phyloP scores from a whole-genome alignment of 2,888 invertebrate genomes.

The Ornithoptera priamus region DNA sequence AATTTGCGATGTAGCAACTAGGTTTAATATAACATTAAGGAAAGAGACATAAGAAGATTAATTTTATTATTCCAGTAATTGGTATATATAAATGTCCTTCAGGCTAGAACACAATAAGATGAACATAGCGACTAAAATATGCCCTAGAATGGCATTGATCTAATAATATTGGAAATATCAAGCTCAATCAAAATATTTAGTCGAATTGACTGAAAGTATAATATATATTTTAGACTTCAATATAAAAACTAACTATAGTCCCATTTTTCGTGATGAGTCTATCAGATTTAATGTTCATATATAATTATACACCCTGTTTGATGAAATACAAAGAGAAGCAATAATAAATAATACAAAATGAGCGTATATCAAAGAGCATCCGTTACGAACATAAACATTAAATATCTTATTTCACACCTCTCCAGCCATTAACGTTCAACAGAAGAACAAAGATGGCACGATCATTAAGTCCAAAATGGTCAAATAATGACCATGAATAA shows the following conservation, averaged over 20 bases:
- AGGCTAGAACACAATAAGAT: no score
- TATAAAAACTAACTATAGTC: neutral
- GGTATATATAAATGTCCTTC: no score
- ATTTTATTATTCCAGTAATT: no score
- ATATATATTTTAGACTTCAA: no score
- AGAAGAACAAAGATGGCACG: constrained; percentile 70
- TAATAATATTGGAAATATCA: no score
- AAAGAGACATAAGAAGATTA: no score
- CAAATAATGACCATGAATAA: constrained; percentile 81
- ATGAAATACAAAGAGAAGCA: neutral
- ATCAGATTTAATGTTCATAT: neutral
- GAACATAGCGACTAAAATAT: no score
- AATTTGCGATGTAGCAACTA: no score
- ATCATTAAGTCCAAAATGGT: constrained; percentile 77
- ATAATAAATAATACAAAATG: constrained; percentile 4
- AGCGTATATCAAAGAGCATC: constrained; percentile 45
- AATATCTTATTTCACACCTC: constrained; percentile 73
- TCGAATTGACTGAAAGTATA: no score
- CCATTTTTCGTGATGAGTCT: neutral
- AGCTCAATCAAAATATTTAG: no score
- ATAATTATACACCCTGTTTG: neutral
- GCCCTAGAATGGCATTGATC: no score
- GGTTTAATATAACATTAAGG: no score
- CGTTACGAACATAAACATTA: constrained; percentile 58
- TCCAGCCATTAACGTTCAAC: constrained; percentile 64